Evolutionary conservation across 2,797 vertebrate genomes (phyloP).

Genomic region (Spondyliosoma cantharus): DNA sequence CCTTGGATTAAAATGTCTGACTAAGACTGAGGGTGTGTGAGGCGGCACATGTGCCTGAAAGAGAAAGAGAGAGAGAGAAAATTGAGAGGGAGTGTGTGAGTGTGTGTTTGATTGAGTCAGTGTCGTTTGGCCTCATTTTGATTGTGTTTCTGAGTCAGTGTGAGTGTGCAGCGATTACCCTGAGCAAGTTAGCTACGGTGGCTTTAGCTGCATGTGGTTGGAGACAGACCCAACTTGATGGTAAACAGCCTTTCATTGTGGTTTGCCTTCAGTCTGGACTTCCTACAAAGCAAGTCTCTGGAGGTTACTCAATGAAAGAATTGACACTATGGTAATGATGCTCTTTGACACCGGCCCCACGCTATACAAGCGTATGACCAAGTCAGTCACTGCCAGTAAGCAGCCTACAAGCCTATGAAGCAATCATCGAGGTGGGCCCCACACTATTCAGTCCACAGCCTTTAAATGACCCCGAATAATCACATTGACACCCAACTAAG

Average conservation of each 20-base stretch:
- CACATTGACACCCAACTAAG: slow-evolving; percentile 1
- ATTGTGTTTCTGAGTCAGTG: slow-evolving; percentile 40
- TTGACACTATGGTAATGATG: slow-evolving; percentile 51
- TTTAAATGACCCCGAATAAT: slow-evolving; percentile 49
- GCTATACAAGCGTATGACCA: slow-evolving; percentile 37
- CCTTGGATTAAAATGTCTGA: slow-evolving; percentile 43
- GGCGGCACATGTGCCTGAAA: slow-evolving; percentile 15
- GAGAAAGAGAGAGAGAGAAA: background rate
- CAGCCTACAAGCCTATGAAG: slow-evolving; percentile 28
- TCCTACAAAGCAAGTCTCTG: slow-evolving; percentile 26
- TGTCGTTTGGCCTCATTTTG: slow-evolving; percentile 24
- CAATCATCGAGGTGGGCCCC: slow-evolving; percentile 36
- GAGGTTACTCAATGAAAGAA: slow-evolving; percentile 48
- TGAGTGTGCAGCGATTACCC: slow-evolving; percentile 67
- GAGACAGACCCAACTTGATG: slow-evolving; percentile 66
- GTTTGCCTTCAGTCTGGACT: slow-evolving; percentile 48
- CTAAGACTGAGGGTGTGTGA: slow-evolving; percentile 15
- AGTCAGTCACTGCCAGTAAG: slow-evolving; percentile 41
- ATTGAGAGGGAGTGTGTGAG: slow-evolving; percentile 11
- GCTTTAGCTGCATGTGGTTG: slow-evolving; percentile 78
- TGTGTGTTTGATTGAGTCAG: slow-evolving; percentile 25
- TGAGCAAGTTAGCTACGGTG: slow-evolving; percentile 80
- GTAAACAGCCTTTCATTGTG: slow-evolving; percentile 64
- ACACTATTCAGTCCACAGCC: slow-evolving; percentile 30
- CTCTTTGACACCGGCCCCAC: slow-evolving; percentile 48